Evolutionary conservation across 2,888 invertebrate genomes (phyloP).

Genomic region (Microdon myrmicae): DNA sequence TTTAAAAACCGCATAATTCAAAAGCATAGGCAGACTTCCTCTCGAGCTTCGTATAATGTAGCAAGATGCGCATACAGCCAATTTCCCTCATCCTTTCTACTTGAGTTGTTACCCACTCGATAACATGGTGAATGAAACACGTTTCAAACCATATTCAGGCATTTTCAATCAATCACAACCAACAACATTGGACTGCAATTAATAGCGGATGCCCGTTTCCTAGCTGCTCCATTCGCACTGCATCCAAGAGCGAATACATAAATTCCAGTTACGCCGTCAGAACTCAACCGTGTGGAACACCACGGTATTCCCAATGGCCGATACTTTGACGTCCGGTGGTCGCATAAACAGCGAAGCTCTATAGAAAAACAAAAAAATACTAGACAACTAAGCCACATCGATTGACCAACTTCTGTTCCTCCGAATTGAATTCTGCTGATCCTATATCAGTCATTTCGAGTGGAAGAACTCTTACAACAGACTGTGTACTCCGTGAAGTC

Average conservation of each 20-base stretch:
- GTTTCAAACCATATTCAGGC: slow-evolving; percentile 48
- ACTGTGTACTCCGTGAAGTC: slow-evolving; percentile 26
- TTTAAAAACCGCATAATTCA: slow-evolving; percentile 34
- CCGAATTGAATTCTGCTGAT: slow-evolving; percentile 38
- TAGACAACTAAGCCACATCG: slow-evolving; percentile 2
- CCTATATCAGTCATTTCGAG: slow-evolving; percentile 22
- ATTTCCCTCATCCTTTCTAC: no score
- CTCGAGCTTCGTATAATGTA: no score
- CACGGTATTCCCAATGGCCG: slow-evolving; percentile 32
- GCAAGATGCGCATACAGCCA: no score
- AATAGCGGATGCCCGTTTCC: slow-evolving; percentile 48
- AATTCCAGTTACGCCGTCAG: slow-evolving; percentile 32
- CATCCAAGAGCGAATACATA: slow-evolving; percentile 18
- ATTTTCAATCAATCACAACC: slow-evolving; percentile 51
- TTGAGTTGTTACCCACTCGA: no score
- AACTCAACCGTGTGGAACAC: slow-evolving; percentile 42
- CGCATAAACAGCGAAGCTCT: slow-evolving; percentile 33
- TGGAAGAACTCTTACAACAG: slow-evolving; percentile 31
- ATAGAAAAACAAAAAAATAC: slow-evolving; percentile 22
- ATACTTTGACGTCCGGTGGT: slow-evolving; percentile 28
- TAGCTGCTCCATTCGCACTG: slow-evolving; percentile 7
- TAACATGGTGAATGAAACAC: slow-evolving; percentile 48
- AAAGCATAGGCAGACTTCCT: slow-evolving; percentile 45
- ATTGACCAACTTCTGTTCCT: slow-evolving; percentile 42
- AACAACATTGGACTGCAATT: slow-evolving; percentile 49